These are phyloP conservation scores for Xenopus borealis DNA, from an alignment of 2,113 vertebrate genomes.

Conservation along the genomic window DNA sequence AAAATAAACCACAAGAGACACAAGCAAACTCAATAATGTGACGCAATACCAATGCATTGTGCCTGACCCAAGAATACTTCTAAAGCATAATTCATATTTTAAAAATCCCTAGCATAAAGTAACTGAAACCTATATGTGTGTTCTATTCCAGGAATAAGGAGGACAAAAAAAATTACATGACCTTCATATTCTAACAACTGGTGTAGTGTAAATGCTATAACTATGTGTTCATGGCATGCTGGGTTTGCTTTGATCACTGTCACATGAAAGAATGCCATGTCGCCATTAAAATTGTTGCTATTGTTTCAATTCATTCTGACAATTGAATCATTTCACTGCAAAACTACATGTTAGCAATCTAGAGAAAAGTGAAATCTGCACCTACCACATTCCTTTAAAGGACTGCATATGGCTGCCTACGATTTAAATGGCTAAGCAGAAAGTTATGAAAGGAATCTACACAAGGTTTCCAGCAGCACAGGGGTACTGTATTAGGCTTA, in stretches of 20 bases:
- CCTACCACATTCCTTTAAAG: not conserved
- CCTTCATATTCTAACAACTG: conserved; percentile 65
- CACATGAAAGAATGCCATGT: conserved; percentile 60
- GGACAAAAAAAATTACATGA: conserved; percentile 55
- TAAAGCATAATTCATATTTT: conserved; percentile 1
- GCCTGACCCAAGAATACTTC: not conserved
- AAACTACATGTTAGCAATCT: conserved; percentile 5
- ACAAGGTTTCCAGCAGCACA: too few relatives aligned
- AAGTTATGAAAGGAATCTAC: too few relatives aligned
- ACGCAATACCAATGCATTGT: too few relatives aligned
- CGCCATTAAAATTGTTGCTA: conserved; percentile 59
- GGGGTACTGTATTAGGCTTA: too few relatives aligned
- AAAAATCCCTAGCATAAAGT: too few relatives aligned
- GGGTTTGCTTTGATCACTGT: conserved; percentile 72
- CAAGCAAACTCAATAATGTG: too few relatives aligned
- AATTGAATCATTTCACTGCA: conserved; percentile 18
- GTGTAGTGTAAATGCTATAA: conserved; percentile 50
- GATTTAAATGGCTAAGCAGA: too few relatives aligned
- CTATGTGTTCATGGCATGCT: conserved; percentile 60
- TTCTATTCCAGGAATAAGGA: conserved; percentile 65
- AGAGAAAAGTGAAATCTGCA: not conserved
- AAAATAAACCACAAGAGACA: too few relatives aligned
- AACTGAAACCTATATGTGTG: conserved; percentile 54
- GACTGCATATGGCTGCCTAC: not conserved
- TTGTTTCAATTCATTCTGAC: conserved; percentile 47